phyloP scores from a whole-genome alignment of 2,797 vertebrate species.

The Threskiornis aethiopicus region DNA sequence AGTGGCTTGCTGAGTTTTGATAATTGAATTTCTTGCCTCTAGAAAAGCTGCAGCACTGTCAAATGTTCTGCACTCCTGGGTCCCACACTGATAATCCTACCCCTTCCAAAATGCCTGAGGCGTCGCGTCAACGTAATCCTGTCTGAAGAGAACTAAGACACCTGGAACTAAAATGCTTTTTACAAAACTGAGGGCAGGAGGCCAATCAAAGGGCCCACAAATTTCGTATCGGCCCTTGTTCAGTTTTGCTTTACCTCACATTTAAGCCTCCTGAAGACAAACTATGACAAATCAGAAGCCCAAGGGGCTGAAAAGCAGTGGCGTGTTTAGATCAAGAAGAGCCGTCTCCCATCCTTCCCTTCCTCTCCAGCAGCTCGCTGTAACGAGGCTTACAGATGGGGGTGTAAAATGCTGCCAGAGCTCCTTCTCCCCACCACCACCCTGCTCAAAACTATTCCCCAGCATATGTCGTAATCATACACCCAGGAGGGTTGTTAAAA shows the following conservation, averaged over 20 bases:
- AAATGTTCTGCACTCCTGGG: neutral
- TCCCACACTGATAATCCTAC: neutral
- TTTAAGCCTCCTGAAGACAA: neutral
- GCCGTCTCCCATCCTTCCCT: neutral
- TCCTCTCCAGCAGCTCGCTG: neutral
- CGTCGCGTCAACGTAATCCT: neutral
- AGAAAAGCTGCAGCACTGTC: neutral
- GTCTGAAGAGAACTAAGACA: neutral
- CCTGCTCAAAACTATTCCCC: constrained; percentile 3
- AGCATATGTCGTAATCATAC: neutral
- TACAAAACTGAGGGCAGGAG: neutral
- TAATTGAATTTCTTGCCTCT: neutral
- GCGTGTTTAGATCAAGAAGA: neutral
- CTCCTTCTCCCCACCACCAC: neutral
- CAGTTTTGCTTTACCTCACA: neutral
- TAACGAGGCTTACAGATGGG: neutral
- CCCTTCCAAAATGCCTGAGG: neutral
- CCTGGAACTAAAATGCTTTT: neutral
- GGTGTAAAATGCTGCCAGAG: neutral
- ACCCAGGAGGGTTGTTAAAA: neutral
- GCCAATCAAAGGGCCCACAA: neutral
- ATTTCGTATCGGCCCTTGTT: accelerated
- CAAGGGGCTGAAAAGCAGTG: neutral
- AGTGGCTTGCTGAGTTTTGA: neutral
- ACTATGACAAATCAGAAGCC: neutral